phyloP scores from a whole-genome alignment of 2,113 vertebrate genomes.

The Gambusia affinis region DNA sequence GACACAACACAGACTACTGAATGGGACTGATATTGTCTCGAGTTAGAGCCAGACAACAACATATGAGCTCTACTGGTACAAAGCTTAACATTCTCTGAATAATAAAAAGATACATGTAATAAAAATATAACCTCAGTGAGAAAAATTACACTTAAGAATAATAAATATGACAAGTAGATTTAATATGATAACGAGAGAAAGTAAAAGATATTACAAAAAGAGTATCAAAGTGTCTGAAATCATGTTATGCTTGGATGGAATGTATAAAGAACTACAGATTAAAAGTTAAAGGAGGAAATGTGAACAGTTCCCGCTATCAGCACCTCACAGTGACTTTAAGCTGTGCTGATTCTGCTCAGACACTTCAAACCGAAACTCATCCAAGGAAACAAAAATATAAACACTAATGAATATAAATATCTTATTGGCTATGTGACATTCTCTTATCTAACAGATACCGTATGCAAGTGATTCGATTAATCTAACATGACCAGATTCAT shows the following conservation, averaged over 20 bases:
- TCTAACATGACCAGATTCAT: slow-evolving; percentile 22
- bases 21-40: slow-evolving; percentile 24
- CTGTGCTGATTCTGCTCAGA: slow-evolving; percentile 18
- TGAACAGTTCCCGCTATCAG: background rate
- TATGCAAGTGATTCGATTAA: slow-evolving; percentile 29
- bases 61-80: slow-evolving; percentile 53
- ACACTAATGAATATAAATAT: slow-evolving; percentile 45
- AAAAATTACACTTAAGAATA: slow-evolving; percentile 70
- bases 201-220: slow-evolving; percentile 26
- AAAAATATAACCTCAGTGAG: slow-evolving; percentile 76
- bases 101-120: slow-evolving; percentile 60
- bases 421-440: slow-evolving; percentile 28
- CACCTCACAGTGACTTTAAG: slow-evolving; percentile 50
- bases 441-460: slow-evolving; percentile 4
- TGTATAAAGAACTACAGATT: slow-evolving; percentile 68
- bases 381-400: slow-evolving; percentile 20
- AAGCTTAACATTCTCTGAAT: slow-evolving; percentile 56
- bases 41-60: slow-evolving; percentile 46
- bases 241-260: slow-evolving; percentile 72
- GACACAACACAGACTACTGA: slow-evolving; percentile 38
- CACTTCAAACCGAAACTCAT: slow-evolving; percentile 22
- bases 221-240: slow-evolving; percentile 53
- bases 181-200: slow-evolving; percentile 40
- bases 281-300: slow-evolving; percentile 32
- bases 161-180: slow-evolving; percentile 75